A percentile compares a stretch with the other conserved stretches of the same genome.
Conservation (phyloP, 1,140 invertebrate genomes). For the Aphaenogaster rudis region DNA sequence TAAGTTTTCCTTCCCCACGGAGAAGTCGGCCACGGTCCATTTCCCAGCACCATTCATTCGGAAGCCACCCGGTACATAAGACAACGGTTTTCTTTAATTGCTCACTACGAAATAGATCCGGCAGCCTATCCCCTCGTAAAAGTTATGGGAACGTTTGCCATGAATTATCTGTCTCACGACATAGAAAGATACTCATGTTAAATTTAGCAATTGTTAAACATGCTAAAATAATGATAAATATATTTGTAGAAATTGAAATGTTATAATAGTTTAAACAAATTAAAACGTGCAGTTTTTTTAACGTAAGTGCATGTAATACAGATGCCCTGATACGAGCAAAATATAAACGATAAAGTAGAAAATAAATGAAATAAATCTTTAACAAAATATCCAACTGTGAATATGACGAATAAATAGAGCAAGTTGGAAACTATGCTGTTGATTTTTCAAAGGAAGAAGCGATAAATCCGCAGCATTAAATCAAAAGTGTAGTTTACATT, state of each 20-base stretch:
- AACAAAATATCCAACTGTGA: not conserved
- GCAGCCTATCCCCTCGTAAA: conserved; percentile 66
- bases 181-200: not conserved
- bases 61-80: conserved; percentile 67
- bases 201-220: conserved; percentile 14
- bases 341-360: not conserved
- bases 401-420: not conserved
- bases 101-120: conserved; percentile 66
- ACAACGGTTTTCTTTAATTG: conserved; percentile 80
- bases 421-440: not conserved
- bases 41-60: conserved; percentile 64
- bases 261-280: not conserved
- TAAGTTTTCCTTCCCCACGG: conserved; percentile 54
- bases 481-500: conserved; percentile 69
- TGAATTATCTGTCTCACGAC: conserved; percentile 37
- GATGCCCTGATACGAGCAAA: not conserved
- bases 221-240: not conserved
- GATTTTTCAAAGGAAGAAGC: conserved; percentile 10
- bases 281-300: not conserved
- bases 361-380: conserved; percentile 5
- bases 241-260: not conserved
- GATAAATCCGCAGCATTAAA: conserved; percentile 70
- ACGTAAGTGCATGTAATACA: not conserved
- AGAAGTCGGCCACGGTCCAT: conserved; percentile 65
- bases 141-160: conserved; percentile 58